Base-by-base conservation (phyloP, 2,888 invertebrate genomes). In the Xestia ashworthii region DNA sequence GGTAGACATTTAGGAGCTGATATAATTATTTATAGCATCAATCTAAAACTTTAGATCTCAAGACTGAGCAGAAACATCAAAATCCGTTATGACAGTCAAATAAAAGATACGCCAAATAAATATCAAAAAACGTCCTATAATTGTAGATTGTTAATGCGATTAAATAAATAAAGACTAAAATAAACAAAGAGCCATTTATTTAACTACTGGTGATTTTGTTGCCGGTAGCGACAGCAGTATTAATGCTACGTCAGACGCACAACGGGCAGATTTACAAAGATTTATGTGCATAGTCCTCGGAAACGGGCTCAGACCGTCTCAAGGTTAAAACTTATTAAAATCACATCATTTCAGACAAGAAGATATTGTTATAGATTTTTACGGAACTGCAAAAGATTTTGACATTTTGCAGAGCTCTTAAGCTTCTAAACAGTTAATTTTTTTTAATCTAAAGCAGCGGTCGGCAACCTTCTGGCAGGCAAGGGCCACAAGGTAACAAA, bases 181-280 rank as follows among this genome's bases (percentile, higher is more conserved):
- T 78, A 89, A 81, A 89, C 82, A 88, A 88, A 84, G 89, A 83
- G 72, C 58, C 71, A 81, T 88, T 86, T 89, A 84, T 82, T 76
- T 74, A 78, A 80, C 74, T 82, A 81, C 66, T 75, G 72, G 78
- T 86, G 83, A 85, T 87, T 86, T 85, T 87, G 88, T 88, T 84
- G 87, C 85, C 86, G 83, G 82, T 87, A 83, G 88, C 87, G 89
- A 91, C 89, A 90, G 88, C 83, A 84, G 82, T 86, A 86, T 86
- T 85, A 90, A 87, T 84, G 85, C 76, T 78, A 76, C 83, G 86
- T 89, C 88, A 89, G 87, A 89, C 79, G 84, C 90, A 89, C 89
- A 91, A 90, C 89, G 87, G 91, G 87, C 89, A 90, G 92, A 92
- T 93, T 93, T 91, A 92, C 87, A 82, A 90, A 94, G 94, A 95